Evolutionary conservation across 2,888 invertebrate genomes (phyloP), one percentile per base, ranked within the genome.

Genomic region (Torymus tubicola): DNA sequence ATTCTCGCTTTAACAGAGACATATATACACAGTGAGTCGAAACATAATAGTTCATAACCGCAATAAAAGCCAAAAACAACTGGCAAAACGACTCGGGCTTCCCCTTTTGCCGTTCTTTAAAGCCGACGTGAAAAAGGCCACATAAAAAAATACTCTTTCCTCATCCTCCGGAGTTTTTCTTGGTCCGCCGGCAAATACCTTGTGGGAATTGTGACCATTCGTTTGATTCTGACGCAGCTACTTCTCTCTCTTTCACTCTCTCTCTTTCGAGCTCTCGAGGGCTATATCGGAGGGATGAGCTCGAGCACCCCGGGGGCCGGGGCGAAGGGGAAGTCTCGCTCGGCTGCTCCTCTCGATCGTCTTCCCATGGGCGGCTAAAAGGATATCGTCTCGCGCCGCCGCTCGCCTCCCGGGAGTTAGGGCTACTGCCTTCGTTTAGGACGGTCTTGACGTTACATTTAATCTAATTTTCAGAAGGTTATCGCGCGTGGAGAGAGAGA

Each of bases 401-500:
- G 16, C 67, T 24, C 64, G 10, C 63, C 8, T 76, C 69, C 57
- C 64, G 13, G 14, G 72, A 55, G 12, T n/a, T 24, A 24, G 11
- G 16, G 16, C 24, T 24, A 24, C 24, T 3, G 24, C 14, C 53
- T 79, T 69, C 52, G 50, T 68, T 68, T 67, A 69, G 68, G 73
- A 72, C 24, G 24, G 24, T 24, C 61, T 74, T 55, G 69, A 74
- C 74, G 52, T 79, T 73, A 63, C 53, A 57, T 73, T 74, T 74
- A 79, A 79, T 74, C 68, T 69, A 69, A 79, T 79, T 79, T 79
- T 74, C 69, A 63, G 55, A 64, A 58, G 52, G 63, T 42, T 67
- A 75, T 55, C 24, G 24, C 24, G 24, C 24, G 24, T 24, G 24
- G 24, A 24, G 24, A 24, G 24, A 24, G 24, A 24, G 24, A 24